Conservation (phyloP, 1,140 invertebrate species). For the Atopsyche davidsoni region DNA sequence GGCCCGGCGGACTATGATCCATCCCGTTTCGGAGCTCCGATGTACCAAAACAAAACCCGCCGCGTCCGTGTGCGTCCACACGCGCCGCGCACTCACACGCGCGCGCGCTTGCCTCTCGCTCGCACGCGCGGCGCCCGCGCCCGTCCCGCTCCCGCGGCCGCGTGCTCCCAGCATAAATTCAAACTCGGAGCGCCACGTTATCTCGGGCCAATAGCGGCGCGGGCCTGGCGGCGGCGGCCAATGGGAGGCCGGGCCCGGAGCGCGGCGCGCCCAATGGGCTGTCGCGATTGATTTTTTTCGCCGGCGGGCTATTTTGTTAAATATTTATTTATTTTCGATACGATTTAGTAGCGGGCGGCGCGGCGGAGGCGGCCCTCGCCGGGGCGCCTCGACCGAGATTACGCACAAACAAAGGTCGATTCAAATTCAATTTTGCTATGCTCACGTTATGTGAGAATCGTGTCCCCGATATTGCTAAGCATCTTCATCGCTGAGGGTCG, state of each 20-base stretch:
- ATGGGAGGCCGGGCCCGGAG: conserved; percentile 17
- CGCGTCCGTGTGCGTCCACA: background rate
- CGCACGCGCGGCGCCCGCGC: conserved; percentile 1
- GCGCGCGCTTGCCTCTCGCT: conserved; percentile 9
- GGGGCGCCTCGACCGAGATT: background rate
- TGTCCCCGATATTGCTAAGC: too few relatives aligned
- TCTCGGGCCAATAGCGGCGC: conserved; percentile 26
- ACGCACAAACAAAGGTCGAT: background rate
- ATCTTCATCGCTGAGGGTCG: too few relatives aligned
- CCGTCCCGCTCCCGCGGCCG: conserved; percentile 3
- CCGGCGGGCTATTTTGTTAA: conserved; percentile 11
- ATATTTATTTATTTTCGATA: conserved; percentile 25
- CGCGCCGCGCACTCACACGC: background rate
- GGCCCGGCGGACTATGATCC: too few relatives aligned
- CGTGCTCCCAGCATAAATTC: conserved; percentile 21
- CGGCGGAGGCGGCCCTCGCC: background rate
- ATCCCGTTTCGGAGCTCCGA: too few relatives aligned
- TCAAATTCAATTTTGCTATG: too few relatives aligned
- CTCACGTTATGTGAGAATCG: too few relatives aligned
- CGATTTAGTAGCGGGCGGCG: conserved; percentile 23
- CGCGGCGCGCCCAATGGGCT: conserved; percentile 18
- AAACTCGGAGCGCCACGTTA: conserved; percentile 24
- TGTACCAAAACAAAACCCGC: conserved; percentile 18
- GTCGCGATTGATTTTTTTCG: conserved; percentile 27
- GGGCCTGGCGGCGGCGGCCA: conserved; percentile 10